Conservation (phyloP, 1,140 invertebrate species). For the Antheraea mylitta region DNA sequence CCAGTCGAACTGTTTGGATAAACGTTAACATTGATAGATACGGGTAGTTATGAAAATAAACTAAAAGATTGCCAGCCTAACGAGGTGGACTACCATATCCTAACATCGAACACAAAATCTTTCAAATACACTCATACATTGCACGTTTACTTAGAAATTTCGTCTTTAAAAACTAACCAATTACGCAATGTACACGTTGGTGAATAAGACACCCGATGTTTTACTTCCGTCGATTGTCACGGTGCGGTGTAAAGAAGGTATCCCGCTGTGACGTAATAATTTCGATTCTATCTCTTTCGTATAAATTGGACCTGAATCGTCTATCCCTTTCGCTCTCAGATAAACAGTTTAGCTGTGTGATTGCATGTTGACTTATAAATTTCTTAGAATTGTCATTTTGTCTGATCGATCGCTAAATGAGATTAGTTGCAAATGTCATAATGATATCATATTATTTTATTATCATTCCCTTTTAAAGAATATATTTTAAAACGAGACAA, state of each 20-base stretch:
- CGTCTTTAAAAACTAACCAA: not conserved
- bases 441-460: too few relatives aligned
- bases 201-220: not conserved
- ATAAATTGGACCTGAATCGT: conserved; percentile 54
- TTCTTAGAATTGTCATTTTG: conserved; percentile 19
- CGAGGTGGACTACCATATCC: conserved; percentile 51
- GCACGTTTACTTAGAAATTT: not conserved
- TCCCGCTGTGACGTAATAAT: conserved; percentile 74
- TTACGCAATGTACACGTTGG: not conserved
- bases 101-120: not conserved
- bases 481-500: too few relatives aligned
- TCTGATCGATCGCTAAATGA: too few relatives aligned
- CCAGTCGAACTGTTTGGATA: conserved; percentile 66
- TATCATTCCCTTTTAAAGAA: too few relatives aligned
- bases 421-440: too few relatives aligned
- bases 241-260: conserved; percentile 20
- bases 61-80: conserved; percentile 62
- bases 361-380: conserved; percentile 26
- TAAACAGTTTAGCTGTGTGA: conserved; percentile 61
- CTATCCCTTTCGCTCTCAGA: conserved; percentile 61
- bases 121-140: not conserved
- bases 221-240: not conserved
- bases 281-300: conserved; percentile 66
- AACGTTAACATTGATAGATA: conserved; percentile 78
- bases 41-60: conserved; percentile 76